phyloP scores from a whole-genome alignment of 2,113 vertebrate species.

The Oreotrochilus melanogaster region DNA sequence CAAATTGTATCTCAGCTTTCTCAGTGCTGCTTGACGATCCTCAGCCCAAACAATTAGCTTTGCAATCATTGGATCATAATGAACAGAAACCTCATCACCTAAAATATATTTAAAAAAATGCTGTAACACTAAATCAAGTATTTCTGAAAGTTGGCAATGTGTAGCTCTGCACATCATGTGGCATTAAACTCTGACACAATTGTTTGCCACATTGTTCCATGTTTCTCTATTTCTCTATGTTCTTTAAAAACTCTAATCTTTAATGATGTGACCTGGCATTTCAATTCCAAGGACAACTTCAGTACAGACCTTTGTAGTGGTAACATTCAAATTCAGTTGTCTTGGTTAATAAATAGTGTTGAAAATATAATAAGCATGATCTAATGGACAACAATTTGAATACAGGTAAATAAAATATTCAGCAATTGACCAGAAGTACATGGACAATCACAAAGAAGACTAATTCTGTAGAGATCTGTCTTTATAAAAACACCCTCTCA shows the following conservation, averaged over 20 bases:
- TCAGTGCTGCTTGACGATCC: conserved; percentile 89
- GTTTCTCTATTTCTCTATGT: not conserved
- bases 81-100: conserved; percentile 95
- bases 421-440: not conserved
- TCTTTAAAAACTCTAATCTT: not conserved
- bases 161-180: not conserved
- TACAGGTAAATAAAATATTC: not conserved
- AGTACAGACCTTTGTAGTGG: not conserved
- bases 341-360: not conserved
- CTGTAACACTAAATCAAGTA: not conserved
- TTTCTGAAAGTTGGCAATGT: not conserved
- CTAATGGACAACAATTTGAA: not conserved
- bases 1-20: conserved; percentile 88
- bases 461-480: not conserved
- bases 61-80: conserved; percentile 98
- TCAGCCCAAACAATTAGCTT: conserved; percentile 97
- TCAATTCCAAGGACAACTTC: not conserved
- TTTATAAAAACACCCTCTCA: not conserved
- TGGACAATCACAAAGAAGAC: not conserved
- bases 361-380: not conserved
- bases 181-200: rapidly evolving
- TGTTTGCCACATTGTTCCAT: no score
- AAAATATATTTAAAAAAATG: not conserved
- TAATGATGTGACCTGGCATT: not conserved
- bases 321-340: not conserved